Base-by-base conservation (phyloP, 2,888 invertebrate species). In the Phytoseiulus persimilis region DNA sequence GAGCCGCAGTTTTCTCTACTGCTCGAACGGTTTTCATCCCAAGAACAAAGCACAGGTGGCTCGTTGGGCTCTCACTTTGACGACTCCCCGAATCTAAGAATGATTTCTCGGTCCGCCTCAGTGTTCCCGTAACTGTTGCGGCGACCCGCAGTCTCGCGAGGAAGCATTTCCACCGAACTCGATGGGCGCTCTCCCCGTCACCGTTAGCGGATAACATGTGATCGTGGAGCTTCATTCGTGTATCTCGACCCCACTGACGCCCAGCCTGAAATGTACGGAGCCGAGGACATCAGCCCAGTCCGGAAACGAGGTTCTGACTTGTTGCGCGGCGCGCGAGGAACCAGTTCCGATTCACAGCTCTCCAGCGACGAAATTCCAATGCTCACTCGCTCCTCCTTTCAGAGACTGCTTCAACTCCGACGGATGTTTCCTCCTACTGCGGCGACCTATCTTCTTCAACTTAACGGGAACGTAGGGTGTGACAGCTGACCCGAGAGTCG, bases 141-240 rank as follows among this genome's bases (percentile, higher is more conserved):
- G 65, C 65, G 65, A 65, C 65, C 65, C 65, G 65, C 65, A 65
- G 65, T 65, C 65, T 65, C 65, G 65, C 65, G 65, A 65, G 65
- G 65, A 65, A 65, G 65, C 65, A 23, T 65, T 65, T 65, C 65
- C 28, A 65, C 65, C 65, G 65, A 65, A 65, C 18, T 65, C 28
- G 46, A 46, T 46, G 6, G 46, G 46, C 46, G 2, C 28, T 65
- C 65, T 65, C 65, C 18, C 18, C 65, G 28, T 65, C 65, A 65
- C 65, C 65, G 65, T 65, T 65, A 65, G 65, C 65, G 28, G 65
- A 14, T 28, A 65, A 28, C 65, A 65, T 65, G 65, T 65, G 65
- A 65, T 65, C 65, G 65, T 65, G 65, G 11, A 65, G 65, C 1
- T 65, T 65, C 65, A 65, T 28, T 18, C 65, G 65, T 14, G 2